Conservation (phyloP, 2,113 vertebrate genomes). For the Myotis yumanensis region DNA sequence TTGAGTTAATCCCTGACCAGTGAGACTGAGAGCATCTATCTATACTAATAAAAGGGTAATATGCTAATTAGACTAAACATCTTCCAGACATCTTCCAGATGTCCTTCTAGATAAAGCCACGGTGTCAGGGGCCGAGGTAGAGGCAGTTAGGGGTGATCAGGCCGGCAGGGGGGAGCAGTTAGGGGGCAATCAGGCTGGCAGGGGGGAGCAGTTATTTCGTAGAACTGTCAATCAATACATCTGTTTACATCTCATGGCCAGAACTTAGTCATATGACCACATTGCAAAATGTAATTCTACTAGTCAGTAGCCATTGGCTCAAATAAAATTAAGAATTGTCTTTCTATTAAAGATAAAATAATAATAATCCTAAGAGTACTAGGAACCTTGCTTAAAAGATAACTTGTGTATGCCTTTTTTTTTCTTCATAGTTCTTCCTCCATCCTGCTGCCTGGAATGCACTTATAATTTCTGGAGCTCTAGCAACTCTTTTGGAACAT, state of each 20-base stretch:
- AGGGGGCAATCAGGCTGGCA: too few relatives aligned
- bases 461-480: background rate
- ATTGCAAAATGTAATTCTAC: background rate
- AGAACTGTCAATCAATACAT: background rate
- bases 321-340: background rate
- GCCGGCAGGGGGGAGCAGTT: too few relatives aligned
- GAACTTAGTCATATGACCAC: background rate
- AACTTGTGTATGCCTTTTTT: background rate
- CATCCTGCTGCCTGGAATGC: background rate
- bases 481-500: background rate
- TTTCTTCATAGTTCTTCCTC: background rate
- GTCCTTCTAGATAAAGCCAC: too few relatives aligned
- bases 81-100: too few relatives aligned
- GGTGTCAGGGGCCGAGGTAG: too few relatives aligned
- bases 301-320: background rate
- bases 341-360: background rate
- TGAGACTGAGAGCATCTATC: background rate
- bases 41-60: too few relatives aligned
- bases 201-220: background rate
- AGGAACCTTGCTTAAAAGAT: background rate
- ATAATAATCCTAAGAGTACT: background rate
- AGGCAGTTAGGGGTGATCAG: too few relatives aligned
- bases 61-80: too few relatives aligned
- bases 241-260: background rate
- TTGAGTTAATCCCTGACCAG: constrained; percentile 1